Percentiles rank a stretch among this genome's conserved stretches.
phyloP scores from a whole-genome alignment of 2,797 vertebrate species.

The Phrynocephalus vlangalii region DNA sequence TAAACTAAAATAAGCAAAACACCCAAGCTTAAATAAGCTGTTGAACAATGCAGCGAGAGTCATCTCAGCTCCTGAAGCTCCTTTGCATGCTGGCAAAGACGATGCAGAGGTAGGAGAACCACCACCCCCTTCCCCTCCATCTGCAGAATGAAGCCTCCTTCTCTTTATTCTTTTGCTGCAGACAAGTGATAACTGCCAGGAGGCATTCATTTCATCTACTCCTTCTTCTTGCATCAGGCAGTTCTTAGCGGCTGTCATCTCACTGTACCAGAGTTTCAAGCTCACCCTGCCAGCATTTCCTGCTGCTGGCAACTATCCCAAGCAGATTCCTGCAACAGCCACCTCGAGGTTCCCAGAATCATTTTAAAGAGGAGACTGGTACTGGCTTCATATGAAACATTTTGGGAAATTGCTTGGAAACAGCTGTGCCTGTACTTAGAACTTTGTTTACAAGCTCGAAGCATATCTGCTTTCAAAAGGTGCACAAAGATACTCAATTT shows the following conservation, averaged over 20 bases:
- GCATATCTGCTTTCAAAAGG: background rate
- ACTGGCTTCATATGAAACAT: background rate
- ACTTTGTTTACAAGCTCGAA: background rate
- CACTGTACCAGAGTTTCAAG: constrained; percentile 3
- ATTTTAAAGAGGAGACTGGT: background rate
- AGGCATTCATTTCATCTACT: background rate
- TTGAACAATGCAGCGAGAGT: background rate
- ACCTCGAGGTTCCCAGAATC: constrained; percentile 18
- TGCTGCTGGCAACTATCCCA: background rate
- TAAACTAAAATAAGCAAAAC: background rate
- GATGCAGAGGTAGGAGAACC: no score
- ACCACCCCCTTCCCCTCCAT: background rate
- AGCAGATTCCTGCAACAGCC: constrained; percentile 16
- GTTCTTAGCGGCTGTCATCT: background rate
- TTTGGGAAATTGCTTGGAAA: constrained; percentile 5
- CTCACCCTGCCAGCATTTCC: background rate
- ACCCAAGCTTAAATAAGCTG: background rate
- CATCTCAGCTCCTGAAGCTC: background rate
- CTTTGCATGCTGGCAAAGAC: no score
- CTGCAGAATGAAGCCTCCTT: background rate
- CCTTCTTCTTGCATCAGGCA: background rate
- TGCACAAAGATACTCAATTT: no score
- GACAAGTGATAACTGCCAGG: background rate
- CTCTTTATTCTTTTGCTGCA: constrained; percentile 1
- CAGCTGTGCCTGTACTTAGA: background rate